Base-by-base conservation (phyloP, 1,140 invertebrate species). In the Lineus longissimus region DNA sequence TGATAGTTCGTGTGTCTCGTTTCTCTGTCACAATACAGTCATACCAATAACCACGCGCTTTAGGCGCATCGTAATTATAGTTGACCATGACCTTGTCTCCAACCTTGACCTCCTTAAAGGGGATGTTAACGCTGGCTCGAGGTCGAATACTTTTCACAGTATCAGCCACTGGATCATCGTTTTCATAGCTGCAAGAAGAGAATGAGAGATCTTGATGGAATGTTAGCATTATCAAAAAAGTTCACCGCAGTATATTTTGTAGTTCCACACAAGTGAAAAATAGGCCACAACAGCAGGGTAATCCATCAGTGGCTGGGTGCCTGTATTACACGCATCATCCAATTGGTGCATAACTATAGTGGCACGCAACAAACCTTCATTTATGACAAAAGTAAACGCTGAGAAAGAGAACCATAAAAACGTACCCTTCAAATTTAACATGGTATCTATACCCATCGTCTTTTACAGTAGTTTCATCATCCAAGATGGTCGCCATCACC, bases 11-110 rank as follows among this genome's bases (percentile, higher is more conserved):
- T 9, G 71, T 78, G 30, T 76, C 69, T 59, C 70, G 71, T 56
- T 81, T 78, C 2, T 62, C 74, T n/a, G 79, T 82, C 36, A 88
- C 76, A n/a, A 82, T 73, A 65, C 83, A 82, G 57, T 89, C 89
- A 81, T 87, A 92, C 91, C 91, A 93, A 75, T 87, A 86, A 13
- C 91, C 91, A 75, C 86, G 82, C 75, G 86, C 83, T 30, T 85
- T 80, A 0, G 88, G 87, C 27, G 88, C 81, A 70, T 92, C 90
- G 43, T 87, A 82, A 75, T 92, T 92, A 70, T 90, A 87, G 82
- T 92, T 93, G 0, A 89, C 82, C 85, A 93, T 87, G 2, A 92
- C 85, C 63, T 72, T 85, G 61, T 88, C 83, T 13, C 86, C 88
- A 23, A 82, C 70, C 72, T 86, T 78, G 15, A 92, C 72, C 56